Percentiles rank a stretch among this genome's conserved stretches.
These are phyloP conservation scores for Drosophila orena DNA, from an alignment of 1,140 invertebrate genomes.

Conservation along the genomic window DNA sequence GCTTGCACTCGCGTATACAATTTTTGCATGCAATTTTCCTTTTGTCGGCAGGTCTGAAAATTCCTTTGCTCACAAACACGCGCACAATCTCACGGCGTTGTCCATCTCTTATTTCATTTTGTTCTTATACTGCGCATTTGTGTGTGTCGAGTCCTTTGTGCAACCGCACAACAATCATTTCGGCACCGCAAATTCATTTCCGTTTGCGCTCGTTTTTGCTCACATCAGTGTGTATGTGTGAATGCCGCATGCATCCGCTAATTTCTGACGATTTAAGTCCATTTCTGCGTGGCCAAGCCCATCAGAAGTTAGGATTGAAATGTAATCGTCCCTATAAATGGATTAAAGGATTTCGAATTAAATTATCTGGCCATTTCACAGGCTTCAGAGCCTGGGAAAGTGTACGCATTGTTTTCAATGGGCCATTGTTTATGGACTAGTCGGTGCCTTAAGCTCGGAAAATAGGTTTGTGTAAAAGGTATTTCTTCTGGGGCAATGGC, in stretches of 20 bases:
- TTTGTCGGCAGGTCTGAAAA: constrained; percentile 40
- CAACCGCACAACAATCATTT: constrained; percentile 77
- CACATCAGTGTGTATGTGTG: constrained; percentile 15
- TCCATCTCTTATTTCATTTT: constrained; percentile 63
- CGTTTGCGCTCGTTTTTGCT: constrained; percentile 52
- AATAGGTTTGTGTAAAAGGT: not conserved
- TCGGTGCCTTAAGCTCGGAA: not conserved
- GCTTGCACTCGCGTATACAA: constrained; percentile 36
- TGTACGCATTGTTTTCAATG: not conserved
- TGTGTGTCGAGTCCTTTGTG: constrained; percentile 53
- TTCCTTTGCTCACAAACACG: constrained; percentile 38
- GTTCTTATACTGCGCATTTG: constrained; percentile 21
- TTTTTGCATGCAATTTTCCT: constrained; percentile 55
- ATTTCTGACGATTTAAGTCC: constrained; percentile 59
- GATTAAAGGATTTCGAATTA: constrained; percentile 9
- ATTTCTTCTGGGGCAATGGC: not conserved
- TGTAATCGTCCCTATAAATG: constrained; percentile 5
- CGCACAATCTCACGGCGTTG: constrained; percentile 3
- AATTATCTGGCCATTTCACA: not conserved
- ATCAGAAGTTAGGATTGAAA: constrained; percentile 16
- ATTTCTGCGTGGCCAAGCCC: constrained; percentile 54
- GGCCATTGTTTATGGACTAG: not conserved
- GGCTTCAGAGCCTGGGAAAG: not conserved
- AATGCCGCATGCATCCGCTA: constrained; percentile 60
- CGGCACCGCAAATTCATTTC: constrained; percentile 79